Percentiles rank a stretch among this genome's conserved stretches.
These are phyloP conservation scores for Promerops cafer DNA, from an alignment of 2,113 vertebrate genomes.

Conservation along the genomic window DNA sequence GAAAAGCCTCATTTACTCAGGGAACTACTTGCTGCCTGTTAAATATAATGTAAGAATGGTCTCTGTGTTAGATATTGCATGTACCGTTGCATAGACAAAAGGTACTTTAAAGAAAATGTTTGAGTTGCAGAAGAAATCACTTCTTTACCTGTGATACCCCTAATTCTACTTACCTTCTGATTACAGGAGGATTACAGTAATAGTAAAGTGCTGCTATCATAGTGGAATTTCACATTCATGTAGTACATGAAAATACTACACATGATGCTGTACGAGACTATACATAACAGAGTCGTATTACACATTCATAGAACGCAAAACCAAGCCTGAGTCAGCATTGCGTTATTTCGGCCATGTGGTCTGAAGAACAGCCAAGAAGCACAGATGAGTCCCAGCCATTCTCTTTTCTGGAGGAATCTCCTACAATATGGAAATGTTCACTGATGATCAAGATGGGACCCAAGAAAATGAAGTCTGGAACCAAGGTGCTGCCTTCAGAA, in stretches of 20 bases:
- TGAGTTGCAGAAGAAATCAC: not conserved
- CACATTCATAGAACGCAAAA: not conserved
- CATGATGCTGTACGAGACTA: not conserved
- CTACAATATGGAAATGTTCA: not conserved
- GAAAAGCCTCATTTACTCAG: not conserved
- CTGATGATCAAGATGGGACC: not conserved
- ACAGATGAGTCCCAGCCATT: not conserved
- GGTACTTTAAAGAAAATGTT: not conserved
- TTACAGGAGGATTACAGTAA: not conserved
- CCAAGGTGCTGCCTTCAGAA: not conserved
- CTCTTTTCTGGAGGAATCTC: not conserved
- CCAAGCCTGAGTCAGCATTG: not conserved
- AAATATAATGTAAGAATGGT: not conserved
- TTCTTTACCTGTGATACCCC: not conserved
- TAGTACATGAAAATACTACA: not conserved
- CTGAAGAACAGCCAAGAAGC: not conserved
- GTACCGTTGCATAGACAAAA: not conserved
- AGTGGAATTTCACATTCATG: not conserved
- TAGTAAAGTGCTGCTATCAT: not conserved
- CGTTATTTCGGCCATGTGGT: not conserved
- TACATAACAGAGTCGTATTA: not conserved
- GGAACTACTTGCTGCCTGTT: not conserved
- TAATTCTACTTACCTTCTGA: not conserved
- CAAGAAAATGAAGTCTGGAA: not conserved
- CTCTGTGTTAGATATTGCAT: not conserved